Evolutionary conservation across 2,888 invertebrate genomes (phyloP), one percentile per base, ranked within the genome.

Genomic region (Phaonia tiefii): DNA sequence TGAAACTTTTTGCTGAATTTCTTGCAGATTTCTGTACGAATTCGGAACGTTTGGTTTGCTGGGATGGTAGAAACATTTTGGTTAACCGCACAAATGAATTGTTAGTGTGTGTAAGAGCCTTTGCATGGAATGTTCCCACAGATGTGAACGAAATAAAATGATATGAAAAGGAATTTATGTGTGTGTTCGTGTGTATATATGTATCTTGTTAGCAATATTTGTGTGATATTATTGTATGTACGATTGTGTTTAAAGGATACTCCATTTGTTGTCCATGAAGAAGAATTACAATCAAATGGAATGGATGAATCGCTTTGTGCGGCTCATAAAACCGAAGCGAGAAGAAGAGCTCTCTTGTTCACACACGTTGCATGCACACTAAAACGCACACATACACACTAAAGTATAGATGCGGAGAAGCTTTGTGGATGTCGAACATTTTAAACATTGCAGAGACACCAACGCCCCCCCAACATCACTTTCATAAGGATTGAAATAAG

Each of bases 121-220:
- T 17, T 42, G 22, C 63, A 63, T 37, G 63, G 39, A 39, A 10
- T 63, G 39, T 22, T 20, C 42, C 63, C 42, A 22, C 42, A 42
- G 22, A 22, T 42, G 20, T 39, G 8, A 63, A 63, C 37, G 63
- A 37, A 10, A n/a, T 13, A 39, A 13, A 22, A 63, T 63, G 31
- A 31, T 5, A 63, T 63, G 39, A 22, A 10, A n/a, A 5, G 63
- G 15, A 22, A 63, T 63, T 63, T 63, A 63, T 63, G 63, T 63
- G 20, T 63, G 42, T 37, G 10, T 56, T 13, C 26, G 37, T 37
- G 37, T 37, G 37, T 44, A 44, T 44, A n/a, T 44, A 44, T 44
- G 5, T 46, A 5, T 15, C n/a, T 46, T 31, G 31, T 31, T 31
- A 31, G 8, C 31, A 31, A 5, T 31, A 31, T 31, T 46, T 46